phyloP scores from a whole-genome alignment of 2,888 invertebrate genomes.

The Nebria brevicollis region DNA sequence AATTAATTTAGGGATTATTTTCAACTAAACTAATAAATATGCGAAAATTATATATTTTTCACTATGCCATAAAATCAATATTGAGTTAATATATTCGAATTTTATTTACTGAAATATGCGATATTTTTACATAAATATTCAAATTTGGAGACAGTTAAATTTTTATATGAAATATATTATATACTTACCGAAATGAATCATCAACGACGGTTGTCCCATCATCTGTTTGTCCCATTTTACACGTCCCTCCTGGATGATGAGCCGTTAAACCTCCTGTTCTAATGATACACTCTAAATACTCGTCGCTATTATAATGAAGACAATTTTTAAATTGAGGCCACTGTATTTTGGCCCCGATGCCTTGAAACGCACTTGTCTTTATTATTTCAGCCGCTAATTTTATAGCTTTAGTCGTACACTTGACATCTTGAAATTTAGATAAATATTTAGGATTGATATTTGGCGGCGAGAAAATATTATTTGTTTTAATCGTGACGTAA shows the following conservation, averaged over 20 bases:
- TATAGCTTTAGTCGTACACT: slow-evolving; percentile 73
- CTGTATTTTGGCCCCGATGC: slow-evolving; percentile 72
- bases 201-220: slow-evolving; percentile 72
- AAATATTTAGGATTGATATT: slow-evolving; percentile 81
- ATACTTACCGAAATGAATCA: slow-evolving; percentile 68
- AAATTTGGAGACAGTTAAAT: background rate
- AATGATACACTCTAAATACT: slow-evolving; percentile 73
- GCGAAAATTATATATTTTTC: background rate
- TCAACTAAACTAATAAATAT: background rate
- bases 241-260: slow-evolving; percentile 84
- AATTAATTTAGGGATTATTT: background rate
- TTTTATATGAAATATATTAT: background rate
- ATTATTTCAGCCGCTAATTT: slow-evolving; percentile 68
- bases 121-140: background rate
- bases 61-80: too few species aligned
- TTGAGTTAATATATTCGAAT: background rate
- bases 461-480: slow-evolving; percentile 70
- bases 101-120: background rate
- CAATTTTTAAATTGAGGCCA: slow-evolving; percentile 74
- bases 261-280: slow-evolving; percentile 74
- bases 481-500: slow-evolving; percentile 67
- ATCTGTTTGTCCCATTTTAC: slow-evolving; percentile 71
- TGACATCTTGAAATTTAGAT: slow-evolving; percentile 69
- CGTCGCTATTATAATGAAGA: slow-evolving; percentile 64
- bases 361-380: slow-evolving; percentile 68